Evolutionary conservation across 2,888 invertebrate species (phyloP).

Genomic region (Hoplodrina ambigua): DNA sequence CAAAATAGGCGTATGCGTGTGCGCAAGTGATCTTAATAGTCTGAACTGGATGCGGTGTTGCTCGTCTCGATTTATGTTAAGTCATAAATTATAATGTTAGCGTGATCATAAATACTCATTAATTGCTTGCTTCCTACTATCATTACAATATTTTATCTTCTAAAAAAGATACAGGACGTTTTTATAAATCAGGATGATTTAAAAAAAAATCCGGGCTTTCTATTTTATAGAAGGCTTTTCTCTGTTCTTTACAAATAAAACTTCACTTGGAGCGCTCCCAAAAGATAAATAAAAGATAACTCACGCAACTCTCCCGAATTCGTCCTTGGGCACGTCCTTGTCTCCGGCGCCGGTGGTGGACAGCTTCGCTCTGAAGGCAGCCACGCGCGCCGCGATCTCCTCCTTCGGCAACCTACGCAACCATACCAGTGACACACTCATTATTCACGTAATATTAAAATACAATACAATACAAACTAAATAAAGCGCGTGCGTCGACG

Average conservation of each 20-base stretch:
- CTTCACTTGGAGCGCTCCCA: not conserved
- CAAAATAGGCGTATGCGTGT: conserved; percentile 18
- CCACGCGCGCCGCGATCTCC: conserved; percentile 96
- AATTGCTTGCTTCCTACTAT: conserved; percentile 12
- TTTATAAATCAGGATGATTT: not conserved
- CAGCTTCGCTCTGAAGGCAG: conserved; percentile 96
- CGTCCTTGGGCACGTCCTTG: conserved; percentile 93
- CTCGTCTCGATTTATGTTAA: conserved; percentile 37
- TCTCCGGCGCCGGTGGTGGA: conserved; percentile 91
- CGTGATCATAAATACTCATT: conserved; percentile 28
- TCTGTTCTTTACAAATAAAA: conserved; percentile 8
- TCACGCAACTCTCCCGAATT: conserved; percentile 95
- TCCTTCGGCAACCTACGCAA: conserved; percentile 94
- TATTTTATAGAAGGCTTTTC: not conserved
- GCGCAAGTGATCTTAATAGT: conserved; percentile 40
- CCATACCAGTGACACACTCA: conserved; percentile 87
- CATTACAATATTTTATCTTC: not conserved
- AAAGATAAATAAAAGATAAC: conserved; percentile 66
- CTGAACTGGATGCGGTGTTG: conserved; percentile 23
- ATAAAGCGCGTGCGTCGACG: conserved; percentile 50
- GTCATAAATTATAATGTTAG: conserved; percentile 33
- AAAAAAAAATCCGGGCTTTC: not conserved
- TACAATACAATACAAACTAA: conserved; percentile 47
- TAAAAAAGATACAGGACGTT: too few relatives aligned
- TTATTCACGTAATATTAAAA: conserved; percentile 65